Evolutionary conservation across 23 tunicate genomes (phyloP), one percentile per base, ranked within the genome.

Genomic region (Trididemnum clinides): DNA sequence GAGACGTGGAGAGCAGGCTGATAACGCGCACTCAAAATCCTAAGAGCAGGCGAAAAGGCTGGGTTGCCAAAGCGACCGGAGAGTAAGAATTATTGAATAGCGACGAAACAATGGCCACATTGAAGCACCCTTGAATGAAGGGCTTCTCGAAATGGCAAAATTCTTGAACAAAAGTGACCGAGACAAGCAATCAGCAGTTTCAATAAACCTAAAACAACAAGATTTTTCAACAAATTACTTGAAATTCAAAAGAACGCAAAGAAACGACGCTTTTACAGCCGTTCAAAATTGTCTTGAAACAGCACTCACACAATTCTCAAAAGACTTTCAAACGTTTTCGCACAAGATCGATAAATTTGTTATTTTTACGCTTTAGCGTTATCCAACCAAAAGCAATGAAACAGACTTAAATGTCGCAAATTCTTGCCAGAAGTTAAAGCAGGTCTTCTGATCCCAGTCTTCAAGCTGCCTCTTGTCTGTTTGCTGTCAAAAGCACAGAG

Each of bases 61-160:
- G 12, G 23, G 80, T 74, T 74, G 80, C 80, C 80, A 74, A 35
- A 27, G 33, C 57, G 27, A 74, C 22, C 22, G 12, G 80, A 35
- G 7, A 30, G 4, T 4, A 70, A 31, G 33, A 20, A 74, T n/a
- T 74, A 36, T 38, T 38, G 32, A 38, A 74, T 4, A 18, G 80
- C 33, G 12, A 38, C 80, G 32, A 74, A 74, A 37, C 80, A 74
- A 74, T 35, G 22, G 30, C 6, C 38, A 7, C 20, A 2, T 30
- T 44, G 31, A 44, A 74, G 80, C 29, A 44, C 58, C 4, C 80
- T 74, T 22, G 33, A 74, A 2, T 35, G 23, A 28, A 74, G 80
- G 22, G 80, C 6, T 22, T 26, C 80, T 74, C 57, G 38, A 70
- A 74, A 74, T 74, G 57, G 80, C 34, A 21, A 79, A 79, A 79